Conservation (phyloP, 2,113 vertebrate species). For the Mola mola region DNA sequence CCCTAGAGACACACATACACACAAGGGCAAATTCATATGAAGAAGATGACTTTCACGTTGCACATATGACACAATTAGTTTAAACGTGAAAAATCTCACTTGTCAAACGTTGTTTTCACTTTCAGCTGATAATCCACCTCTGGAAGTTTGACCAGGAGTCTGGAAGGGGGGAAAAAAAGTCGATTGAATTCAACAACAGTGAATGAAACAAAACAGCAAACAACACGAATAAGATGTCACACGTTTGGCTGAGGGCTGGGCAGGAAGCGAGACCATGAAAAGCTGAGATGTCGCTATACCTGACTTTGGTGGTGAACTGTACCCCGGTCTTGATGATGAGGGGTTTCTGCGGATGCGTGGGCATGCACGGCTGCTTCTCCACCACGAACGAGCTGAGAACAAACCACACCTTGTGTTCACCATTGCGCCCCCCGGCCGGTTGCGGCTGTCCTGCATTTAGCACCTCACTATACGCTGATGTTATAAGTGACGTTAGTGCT, state of each 20-base stretch:
- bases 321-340: slow-evolving; percentile 97
- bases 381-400: slow-evolving; percentile 92
- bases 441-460: too few relatives aligned
- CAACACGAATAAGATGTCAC: background rate
- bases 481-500: background rate
- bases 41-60: background rate
- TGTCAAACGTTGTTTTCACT: slow-evolving; percentile 97
- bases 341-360: slow-evolving; percentile 94
- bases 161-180: slow-evolving; percentile 55
- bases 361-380: slow-evolving; percentile 97
- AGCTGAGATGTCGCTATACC: slow-evolving; percentile 80
- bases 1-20: slow-evolving; percentile 81
- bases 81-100: slow-evolving; percentile 81
- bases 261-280: background rate
- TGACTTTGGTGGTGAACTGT: slow-evolving; percentile 96
- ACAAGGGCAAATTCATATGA: slow-evolving; percentile 6
- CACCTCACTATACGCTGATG: background rate
- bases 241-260: background rate
- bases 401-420: slow-evolving; percentile 8
- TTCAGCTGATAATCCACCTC: slow-evolving; percentile 97
- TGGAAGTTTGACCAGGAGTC: slow-evolving; percentile 93
- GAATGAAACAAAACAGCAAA: background rate
- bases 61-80: background rate
- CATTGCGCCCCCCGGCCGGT: too few relatives aligned
- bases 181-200: slow-evolving; percentile 9